Conservation (phyloP, 2,797 vertebrate genomes). For the Ciconia nigra region DNA sequence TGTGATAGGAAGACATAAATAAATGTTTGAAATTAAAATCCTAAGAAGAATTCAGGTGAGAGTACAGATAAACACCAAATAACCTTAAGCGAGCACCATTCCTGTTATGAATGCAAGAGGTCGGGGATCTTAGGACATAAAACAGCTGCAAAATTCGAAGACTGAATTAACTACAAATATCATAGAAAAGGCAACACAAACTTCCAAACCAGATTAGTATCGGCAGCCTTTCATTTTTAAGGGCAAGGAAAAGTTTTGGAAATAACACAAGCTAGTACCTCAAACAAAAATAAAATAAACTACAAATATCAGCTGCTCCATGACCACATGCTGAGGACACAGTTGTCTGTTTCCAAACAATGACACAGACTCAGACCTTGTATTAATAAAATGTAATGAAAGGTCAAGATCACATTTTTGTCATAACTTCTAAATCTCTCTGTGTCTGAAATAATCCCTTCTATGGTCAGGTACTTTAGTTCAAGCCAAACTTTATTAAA, state of each 20-base stretch:
- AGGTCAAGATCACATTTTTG: constrained; percentile 66
- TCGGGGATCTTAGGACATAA: background rate
- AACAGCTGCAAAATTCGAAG: background rate
- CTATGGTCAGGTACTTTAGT: constrained; percentile 50
- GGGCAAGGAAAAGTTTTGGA: constrained; percentile 32
- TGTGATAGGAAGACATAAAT: background rate
- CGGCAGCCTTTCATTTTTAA: background rate
- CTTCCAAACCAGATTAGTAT: background rate
- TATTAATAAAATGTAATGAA: constrained; percentile 68
- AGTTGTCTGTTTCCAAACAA: constrained; percentile 12
- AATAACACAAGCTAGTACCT: background rate
- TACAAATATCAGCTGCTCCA: constrained; percentile 15
- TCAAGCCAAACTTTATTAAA: constrained; percentile 66
- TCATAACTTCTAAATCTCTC: constrained; percentile 68
- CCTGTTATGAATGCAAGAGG: background rate
- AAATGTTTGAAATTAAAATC: background rate
- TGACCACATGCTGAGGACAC: constrained; percentile 5
- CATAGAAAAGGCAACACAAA: background rate
- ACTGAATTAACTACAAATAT: background rate
- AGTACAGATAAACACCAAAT: background rate
- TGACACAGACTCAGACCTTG: background rate
- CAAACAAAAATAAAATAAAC: constrained; percentile 30
- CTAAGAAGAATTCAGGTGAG: background rate
- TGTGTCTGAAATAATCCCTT: constrained; percentile 47
- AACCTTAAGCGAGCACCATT: background rate